A percentile compares a stretch with the other conserved stretches of the same genome.
phyloP scores from a whole-genome alignment of 1,140 invertebrate species.

The Anastrepha obliqua region DNA sequence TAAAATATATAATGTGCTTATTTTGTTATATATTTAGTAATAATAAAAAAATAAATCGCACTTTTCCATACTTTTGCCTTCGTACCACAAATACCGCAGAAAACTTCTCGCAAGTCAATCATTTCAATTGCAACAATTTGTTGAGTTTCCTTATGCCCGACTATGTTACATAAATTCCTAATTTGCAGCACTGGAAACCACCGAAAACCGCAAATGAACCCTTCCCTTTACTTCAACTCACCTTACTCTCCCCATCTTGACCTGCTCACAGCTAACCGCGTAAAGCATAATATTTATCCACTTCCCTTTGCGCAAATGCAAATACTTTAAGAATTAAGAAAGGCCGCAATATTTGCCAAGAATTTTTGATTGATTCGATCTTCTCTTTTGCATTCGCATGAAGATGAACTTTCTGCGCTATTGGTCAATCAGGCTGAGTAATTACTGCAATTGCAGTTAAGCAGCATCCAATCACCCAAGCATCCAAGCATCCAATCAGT shows the following conservation, averaged over 20 bases:
- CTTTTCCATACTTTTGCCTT: no score
- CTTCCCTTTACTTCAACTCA: no score
- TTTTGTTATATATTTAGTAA: no score
- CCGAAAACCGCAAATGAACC: no score
- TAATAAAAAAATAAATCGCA: no score
- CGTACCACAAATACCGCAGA: not conserved
- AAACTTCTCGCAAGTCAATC: not conserved
- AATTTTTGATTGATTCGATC: not conserved
- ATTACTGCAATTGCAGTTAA: not conserved
- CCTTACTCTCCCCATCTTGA: no score
- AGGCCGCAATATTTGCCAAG: not conserved
- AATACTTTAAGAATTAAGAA: not conserved
- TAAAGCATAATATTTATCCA: not conserved
- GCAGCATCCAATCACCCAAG: not conserved
- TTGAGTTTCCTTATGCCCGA: no score
- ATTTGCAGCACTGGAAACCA: no score
- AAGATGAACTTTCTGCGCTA: not conserved
- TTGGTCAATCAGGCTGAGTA: slow-evolving; percentile 12
- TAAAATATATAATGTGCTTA: no score
- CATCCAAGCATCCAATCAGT: not conserved
- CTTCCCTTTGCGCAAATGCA: not conserved
- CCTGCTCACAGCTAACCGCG: not conserved
- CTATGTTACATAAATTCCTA: no score
- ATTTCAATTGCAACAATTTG: no score
- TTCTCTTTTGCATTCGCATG: not conserved